phyloP scores from a whole-genome alignment of 2,888 invertebrate species.

The Phengaris arion region DNA sequence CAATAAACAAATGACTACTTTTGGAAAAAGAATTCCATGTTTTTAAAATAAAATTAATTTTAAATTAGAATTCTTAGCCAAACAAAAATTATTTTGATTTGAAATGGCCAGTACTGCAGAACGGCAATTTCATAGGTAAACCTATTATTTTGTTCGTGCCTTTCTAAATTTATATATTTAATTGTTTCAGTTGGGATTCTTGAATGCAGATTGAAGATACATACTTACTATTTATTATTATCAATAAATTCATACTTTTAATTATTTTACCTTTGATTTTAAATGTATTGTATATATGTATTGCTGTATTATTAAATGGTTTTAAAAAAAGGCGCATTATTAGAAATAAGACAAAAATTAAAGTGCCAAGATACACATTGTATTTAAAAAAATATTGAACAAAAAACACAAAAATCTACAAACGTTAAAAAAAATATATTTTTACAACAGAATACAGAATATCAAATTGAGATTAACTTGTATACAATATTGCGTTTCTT shows the following conservation, averaged over 20 bases:
- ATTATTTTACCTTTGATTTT: background rate
- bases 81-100: no score
- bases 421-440: constrained; percentile 7
- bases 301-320: no score
- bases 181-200: constrained; percentile 54
- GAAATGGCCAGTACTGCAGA: no score
- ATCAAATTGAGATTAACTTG: background rate
- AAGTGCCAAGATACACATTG: constrained; percentile 14
- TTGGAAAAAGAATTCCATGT: no score
- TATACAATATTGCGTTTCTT: background rate
- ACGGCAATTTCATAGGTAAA: no score
- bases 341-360: constrained; percentile 28
- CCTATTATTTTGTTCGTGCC: background rate
- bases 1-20: no score
- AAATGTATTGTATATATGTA: no score
- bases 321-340: background rate
- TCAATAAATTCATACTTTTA: background rate
- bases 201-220: constrained; percentile 34
- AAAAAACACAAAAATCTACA: background rate
- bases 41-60: no score
- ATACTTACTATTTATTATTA: background rate
- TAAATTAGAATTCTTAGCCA: no score
- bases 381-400: constrained; percentile 12
- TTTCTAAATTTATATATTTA: constrained; percentile 20
- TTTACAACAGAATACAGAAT: constrained; percentile 17